Evolutionary conservation across 2,888 invertebrate species (phyloP), one percentile per base, ranked within the genome.

Genomic region (Leptinotarsa rubiginosa): DNA sequence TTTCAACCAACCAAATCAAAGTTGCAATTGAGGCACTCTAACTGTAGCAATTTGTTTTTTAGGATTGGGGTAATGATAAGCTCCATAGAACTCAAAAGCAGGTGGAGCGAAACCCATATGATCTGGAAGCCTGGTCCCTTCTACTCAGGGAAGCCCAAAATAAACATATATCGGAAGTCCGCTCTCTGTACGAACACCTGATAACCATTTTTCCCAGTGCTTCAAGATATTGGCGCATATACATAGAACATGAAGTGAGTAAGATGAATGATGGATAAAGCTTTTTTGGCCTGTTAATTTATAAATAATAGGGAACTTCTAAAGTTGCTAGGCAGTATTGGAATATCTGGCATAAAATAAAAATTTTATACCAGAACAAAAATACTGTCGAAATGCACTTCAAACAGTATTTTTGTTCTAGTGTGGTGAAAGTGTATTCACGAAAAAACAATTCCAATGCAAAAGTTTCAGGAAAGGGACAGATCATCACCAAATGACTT

Each of bases 181-280:
- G 99, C 65, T 90, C 93, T 0, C 92, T 98, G 82, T 99, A 98
- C 85, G 99, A 99, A 87, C 95, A 96, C 82, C 90, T 99, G n/a
- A 96, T 99, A 0, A 89, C 91, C 1, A 96, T 97, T 7, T 99
- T 99, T 86, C 98, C 99, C 0, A 97, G 97, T 50, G 96, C 98
- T 5, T 99, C 99, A 2, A 92, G 98, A 74, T 99, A 96, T 87
- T 99, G 99, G 99, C 97, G 98, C 89, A 96, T 98, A 82, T 99
- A 97, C 89, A 98, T 98, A 82, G 98, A 98, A 86, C 97, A 97
- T 89, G 98, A 98, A 94, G 96, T 96, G 88, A 85, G 83, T 69
- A 49, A n/a, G 20, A 49, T 13, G 4, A 47, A 50, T 47, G 7
- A 20, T 56, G 0, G 16, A 20, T 65, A 20, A 22, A 20, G 18